Percentiles rank a stretch among this genome's conserved stretches.
Conservation (phyloP, 1,140 invertebrate genomes). For the Drosophila obscura region DNA sequence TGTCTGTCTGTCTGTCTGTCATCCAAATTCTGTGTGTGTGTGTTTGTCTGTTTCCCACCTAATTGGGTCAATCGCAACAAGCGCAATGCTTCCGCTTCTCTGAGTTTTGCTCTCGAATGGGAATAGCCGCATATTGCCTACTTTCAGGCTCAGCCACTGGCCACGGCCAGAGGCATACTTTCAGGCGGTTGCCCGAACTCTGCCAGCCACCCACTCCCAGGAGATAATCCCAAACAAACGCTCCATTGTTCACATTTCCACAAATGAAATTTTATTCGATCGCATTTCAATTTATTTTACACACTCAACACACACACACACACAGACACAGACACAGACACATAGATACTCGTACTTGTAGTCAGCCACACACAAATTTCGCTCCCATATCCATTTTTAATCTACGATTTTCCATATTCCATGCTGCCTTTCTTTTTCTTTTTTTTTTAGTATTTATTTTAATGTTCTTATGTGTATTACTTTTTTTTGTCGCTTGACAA, state of each 20-base stretch:
- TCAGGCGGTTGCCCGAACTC: background rate
- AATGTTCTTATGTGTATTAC: constrained; percentile 32
- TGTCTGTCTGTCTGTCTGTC: background rate
- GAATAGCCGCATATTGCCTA: constrained; percentile 1
- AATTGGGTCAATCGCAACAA: constrained; percentile 35
- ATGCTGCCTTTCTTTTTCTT: background rate
- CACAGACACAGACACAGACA: constrained; percentile 10
- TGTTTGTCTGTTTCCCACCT: background rate
- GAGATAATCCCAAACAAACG: background rate
- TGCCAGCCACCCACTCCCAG: background rate
- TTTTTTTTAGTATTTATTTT: constrained; percentile 21
- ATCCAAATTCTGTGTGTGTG: background rate
- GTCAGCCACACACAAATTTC: constrained; percentile 5
- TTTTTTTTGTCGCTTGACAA: constrained; percentile 47
- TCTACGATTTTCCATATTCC: constrained; percentile 2
- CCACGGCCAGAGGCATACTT: constrained; percentile 18
- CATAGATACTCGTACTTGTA: constrained; percentile 13
- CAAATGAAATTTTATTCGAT: constrained; percentile 47
- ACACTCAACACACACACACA: constrained; percentile 22
- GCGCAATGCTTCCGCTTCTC: background rate
- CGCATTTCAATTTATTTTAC: constrained; percentile 43
- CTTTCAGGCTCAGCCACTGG: constrained; percentile 14
- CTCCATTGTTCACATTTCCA: constrained; percentile 26
- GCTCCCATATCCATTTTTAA: constrained; percentile 27
- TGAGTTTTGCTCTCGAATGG: background rate